Evolutionary conservation across 1,140 invertebrate genomes (phyloP).

Genomic region (Danaus melanippus): DNA sequence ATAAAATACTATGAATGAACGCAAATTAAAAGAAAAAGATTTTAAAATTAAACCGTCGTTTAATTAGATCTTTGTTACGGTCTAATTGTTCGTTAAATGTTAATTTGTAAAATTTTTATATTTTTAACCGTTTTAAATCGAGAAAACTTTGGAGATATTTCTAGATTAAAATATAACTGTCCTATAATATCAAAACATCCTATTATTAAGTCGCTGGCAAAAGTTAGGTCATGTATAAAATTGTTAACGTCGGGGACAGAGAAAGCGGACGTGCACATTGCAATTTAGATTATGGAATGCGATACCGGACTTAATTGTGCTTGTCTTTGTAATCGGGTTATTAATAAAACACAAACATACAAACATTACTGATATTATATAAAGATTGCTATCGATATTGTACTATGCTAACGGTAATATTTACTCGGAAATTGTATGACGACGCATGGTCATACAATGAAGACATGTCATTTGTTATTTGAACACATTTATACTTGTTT

Average conservation of each 20-base stretch:
- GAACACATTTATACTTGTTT: conserved; percentile 15
- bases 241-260: conserved; percentile 14
- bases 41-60: conserved; percentile 20
- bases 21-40: no score
- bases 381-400: conserved; percentile 18
- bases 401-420: conserved; percentile 5
- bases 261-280: conserved; percentile 51
- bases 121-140: no score
- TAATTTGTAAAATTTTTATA: no score
- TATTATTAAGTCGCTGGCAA: no score
- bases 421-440: no score
- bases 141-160: no score
- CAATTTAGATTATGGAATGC: conserved; percentile 56
- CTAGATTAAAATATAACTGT: no score
- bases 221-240: conserved; percentile 5
- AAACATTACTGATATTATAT: conserved; percentile 19
- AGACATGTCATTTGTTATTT: background rate
- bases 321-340: conserved; percentile 35
- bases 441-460: no score
- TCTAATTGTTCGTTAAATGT: conserved; percentile 17
- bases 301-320: conserved; percentile 51
- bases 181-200: no score
- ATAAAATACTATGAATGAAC: no score
- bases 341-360: conserved; percentile 17
- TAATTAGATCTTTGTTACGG: conserved; percentile 37